Evolutionary conservation across 2,797 vertebrate genomes (phyloP).

Genomic region (Tenualosa thibaudeaui): DNA sequence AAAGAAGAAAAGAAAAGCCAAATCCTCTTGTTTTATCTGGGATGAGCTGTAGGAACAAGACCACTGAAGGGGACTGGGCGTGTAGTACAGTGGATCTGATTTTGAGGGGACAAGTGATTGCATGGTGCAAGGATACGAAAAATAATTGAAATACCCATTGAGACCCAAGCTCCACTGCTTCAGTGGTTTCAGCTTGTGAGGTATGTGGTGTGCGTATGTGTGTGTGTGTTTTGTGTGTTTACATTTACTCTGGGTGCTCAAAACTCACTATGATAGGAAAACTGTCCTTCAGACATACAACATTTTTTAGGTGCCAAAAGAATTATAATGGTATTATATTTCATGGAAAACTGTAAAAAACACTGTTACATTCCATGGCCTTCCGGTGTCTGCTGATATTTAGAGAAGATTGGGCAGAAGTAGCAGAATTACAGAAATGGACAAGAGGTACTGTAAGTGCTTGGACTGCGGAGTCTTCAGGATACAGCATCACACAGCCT

Average conservation of each 20-base stretch:
- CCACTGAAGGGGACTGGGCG: conserved; percentile 30
- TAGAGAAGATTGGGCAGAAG: background rate
- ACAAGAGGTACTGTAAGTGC: background rate
- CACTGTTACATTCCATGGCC: background rate
- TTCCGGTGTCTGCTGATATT: background rate
- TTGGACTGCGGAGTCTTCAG: background rate
- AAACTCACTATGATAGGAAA: background rate
- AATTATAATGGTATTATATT: background rate
- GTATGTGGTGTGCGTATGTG: background rate
- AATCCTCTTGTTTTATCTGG: conserved; percentile 43
- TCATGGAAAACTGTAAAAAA: background rate
- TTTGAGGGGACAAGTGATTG: conserved; percentile 33
- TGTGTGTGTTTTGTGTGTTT: conserved; percentile 5
- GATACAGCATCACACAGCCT: background rate
- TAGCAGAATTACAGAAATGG: background rate
- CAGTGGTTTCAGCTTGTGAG: background rate
- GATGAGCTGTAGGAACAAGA: conserved; percentile 31
- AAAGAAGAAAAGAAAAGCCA: conserved; percentile 6
- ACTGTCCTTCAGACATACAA: background rate
- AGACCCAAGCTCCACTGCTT: conserved; percentile 12
- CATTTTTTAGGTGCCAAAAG: background rate
- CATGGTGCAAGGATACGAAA: conserved; percentile 27
- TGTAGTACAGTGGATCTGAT: conserved; percentile 24
- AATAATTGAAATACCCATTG: conserved; percentile 29
- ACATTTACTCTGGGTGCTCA: background rate